phyloP scores from a whole-genome alignment of 2,888 invertebrate species.

The Taenaris catops region DNA sequence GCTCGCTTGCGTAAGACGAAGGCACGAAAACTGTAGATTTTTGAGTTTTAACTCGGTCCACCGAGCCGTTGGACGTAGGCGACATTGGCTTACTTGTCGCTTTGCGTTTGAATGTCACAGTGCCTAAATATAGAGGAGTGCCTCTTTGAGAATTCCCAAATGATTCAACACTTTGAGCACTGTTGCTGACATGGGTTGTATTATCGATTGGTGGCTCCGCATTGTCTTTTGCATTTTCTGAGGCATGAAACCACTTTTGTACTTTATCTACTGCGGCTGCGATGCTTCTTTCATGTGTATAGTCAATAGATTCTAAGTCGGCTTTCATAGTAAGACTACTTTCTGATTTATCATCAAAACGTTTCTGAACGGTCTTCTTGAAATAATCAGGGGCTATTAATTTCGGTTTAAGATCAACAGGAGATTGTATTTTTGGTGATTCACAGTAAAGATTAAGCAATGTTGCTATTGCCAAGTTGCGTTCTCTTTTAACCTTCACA shows the following conservation, averaged over 20 bases:
- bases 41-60: constrained; percentile 7
- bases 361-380: constrained; percentile 15
- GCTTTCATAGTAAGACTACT: neutral
- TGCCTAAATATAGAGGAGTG: constrained; percentile 21
- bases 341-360: neutral
- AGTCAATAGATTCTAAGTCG: neutral
- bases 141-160: neutral
- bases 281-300: neutral
- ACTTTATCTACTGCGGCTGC: constrained; percentile 27
- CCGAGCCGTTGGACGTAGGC: constrained; percentile 10
- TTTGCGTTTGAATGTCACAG: constrained; percentile 29
- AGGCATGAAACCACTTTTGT: constrained; percentile 27
- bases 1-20: constrained; percentile 24
- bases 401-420: constrained; percentile 25
- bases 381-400: constrained; percentile 45
- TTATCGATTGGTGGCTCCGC: neutral
- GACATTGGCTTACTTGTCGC: constrained; percentile 15
- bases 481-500: constrained; percentile 34
- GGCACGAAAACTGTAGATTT: constrained; percentile 18
- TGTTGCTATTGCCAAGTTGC: constrained; percentile 49
- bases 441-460: constrained; percentile 41
- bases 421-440: constrained; percentile 8
- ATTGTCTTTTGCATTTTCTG: constrained; percentile 1
- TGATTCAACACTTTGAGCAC: neutral
- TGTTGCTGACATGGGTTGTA: neutral